Conservation (phyloP, 1,140 invertebrate species). For the Armadillidium nasatum region DNA sequence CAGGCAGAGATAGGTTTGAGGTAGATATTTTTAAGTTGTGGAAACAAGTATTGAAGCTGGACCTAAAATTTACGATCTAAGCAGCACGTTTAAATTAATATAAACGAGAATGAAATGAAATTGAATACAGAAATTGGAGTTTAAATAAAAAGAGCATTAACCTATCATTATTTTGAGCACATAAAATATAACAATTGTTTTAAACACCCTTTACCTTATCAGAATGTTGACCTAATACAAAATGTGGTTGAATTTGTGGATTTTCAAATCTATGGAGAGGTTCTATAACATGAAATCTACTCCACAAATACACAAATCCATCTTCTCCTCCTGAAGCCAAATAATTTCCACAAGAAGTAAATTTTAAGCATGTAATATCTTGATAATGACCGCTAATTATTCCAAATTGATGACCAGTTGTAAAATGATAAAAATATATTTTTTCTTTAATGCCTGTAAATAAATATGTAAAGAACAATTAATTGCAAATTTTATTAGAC, state of each 20-base stretch:
- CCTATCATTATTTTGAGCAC: too few relatives aligned
- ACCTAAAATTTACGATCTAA: too few relatives aligned
- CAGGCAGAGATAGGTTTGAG: too few relatives aligned
- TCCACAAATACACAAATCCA: constrained; percentile 38
- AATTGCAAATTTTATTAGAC: neutral
- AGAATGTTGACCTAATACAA: constrained; percentile 33
- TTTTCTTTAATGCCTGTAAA: constrained; percentile 37
- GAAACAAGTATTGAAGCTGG: too few relatives aligned
- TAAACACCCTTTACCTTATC: constrained; percentile 22
- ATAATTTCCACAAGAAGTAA: constrained; percentile 37
- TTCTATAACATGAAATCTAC: constrained; percentile 24
- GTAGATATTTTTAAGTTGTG: too few relatives aligned
- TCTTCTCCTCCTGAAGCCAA: constrained; percentile 37
- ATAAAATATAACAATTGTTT: too few relatives aligned
- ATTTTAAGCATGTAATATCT: constrained; percentile 26
- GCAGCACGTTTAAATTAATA: too few relatives aligned
- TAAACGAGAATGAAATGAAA: too few relatives aligned
- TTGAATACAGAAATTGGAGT: too few relatives aligned
- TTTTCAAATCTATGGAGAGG: constrained; percentile 27
- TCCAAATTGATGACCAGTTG: constrained; percentile 31
- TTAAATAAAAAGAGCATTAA: too few relatives aligned
- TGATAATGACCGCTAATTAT: constrained; percentile 33
- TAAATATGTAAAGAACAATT: neutral
- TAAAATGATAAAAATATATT: constrained; percentile 31
- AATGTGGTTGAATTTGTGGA: constrained; percentile 31